Evolutionary conservation across 2,113 vertebrate species (phyloP).

Genomic region (Pyrgilauda ruficollis): DNA sequence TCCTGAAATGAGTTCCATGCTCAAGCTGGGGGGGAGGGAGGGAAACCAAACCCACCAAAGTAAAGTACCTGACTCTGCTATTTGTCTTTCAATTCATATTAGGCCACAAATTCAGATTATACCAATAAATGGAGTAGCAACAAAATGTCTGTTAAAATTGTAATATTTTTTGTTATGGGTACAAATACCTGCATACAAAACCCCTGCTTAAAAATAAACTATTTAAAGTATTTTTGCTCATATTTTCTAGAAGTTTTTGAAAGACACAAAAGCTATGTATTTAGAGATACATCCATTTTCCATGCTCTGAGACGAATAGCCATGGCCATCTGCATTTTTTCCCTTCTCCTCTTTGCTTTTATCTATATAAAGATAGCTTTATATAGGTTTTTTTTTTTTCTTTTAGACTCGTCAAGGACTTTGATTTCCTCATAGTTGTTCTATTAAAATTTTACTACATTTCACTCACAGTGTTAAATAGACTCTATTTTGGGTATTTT

Average conservation of each 20-base stretch:
- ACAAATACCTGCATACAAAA: neutral
- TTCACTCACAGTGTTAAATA: conserved; percentile 7
- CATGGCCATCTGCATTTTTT: neutral
- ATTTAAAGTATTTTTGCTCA: neutral
- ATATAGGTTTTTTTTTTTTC: neutral
- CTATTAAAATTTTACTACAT: conserved; percentile 22
- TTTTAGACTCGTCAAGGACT: conserved; percentile 1
- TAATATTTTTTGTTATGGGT: neutral
- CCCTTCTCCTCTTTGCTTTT: neutral
- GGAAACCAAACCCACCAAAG: neutral
- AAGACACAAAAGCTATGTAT: neutral
- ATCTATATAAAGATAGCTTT: neutral
- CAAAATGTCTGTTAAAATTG: neutral
- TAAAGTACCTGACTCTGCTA: neutral
- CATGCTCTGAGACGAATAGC: neutral
- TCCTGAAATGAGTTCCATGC: neutral
- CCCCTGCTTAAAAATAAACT: neutral
- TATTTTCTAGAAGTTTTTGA: neutral
- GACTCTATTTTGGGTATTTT: neutral
- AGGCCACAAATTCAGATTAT: neutral
- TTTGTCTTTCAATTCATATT: neutral
- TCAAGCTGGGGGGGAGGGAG: fast-evolving
- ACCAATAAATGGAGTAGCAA: neutral
- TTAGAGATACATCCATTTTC: neutral
- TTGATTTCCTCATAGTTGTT: conserved; percentile 20